phyloP scores from a whole-genome alignment of 2,797 vertebrate genomes.

The Lateolabrax maculatus region DNA sequence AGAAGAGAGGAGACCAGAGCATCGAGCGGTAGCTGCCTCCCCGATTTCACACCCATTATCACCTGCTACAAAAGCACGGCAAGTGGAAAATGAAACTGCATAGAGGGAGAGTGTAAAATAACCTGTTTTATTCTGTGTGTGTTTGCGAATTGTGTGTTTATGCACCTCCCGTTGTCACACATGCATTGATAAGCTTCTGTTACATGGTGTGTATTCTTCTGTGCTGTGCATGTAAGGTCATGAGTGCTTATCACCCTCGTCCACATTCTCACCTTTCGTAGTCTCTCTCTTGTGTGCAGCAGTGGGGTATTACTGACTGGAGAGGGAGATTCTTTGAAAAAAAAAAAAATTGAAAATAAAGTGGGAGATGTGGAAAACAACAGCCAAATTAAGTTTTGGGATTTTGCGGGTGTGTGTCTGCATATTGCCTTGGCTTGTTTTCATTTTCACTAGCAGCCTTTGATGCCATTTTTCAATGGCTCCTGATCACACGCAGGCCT shows the following conservation, averaged over 20 bases:
- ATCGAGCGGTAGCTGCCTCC: slow-evolving; percentile 45
- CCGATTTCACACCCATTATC: slow-evolving; percentile 80
- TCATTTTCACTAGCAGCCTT: slow-evolving; percentile 43
- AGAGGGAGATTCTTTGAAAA: neutral
- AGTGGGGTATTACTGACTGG: neutral
- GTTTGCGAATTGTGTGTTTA: slow-evolving; percentile 35
- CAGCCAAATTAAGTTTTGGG: neutral
- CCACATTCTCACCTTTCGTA: slow-evolving; percentile 31
- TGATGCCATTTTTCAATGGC: slow-evolving; percentile 47
- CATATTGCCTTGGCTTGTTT: neutral
- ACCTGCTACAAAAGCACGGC: slow-evolving; percentile 64
- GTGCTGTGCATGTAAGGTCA: slow-evolving; percentile 40
- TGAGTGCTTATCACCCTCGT: slow-evolving; percentile 39
- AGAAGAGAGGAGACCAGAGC: slow-evolving; percentile 53
- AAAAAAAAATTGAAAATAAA: neutral
- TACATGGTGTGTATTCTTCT: slow-evolving; percentile 14
- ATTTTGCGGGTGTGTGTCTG: neutral
- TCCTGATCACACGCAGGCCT: slow-evolving; percentile 51
- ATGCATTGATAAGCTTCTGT: slow-evolving; percentile 36
- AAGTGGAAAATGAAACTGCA: slow-evolving; percentile 69
- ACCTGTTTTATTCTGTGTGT: slow-evolving; percentile 43
- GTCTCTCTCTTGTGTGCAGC: neutral
- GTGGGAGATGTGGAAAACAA: neutral
- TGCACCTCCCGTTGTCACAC: slow-evolving; percentile 29
- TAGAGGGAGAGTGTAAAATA: slow-evolving; percentile 56